Base-by-base conservation (phyloP, 2,113 vertebrate genomes). In the Nothoprocta pentlandii region DNA sequence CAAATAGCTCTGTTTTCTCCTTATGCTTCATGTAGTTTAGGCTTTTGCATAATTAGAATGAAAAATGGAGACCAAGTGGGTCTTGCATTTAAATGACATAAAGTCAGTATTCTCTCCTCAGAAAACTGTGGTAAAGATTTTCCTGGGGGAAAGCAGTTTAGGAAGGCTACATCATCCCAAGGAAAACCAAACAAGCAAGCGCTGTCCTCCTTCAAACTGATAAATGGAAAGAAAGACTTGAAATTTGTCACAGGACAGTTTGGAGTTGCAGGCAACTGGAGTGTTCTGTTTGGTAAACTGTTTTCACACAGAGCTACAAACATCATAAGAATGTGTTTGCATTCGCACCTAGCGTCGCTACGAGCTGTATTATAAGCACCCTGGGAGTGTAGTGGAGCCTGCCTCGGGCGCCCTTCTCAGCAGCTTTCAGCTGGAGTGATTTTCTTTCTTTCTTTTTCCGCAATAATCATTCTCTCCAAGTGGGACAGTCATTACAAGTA, bases 241-340 rank as follows among this genome's bases (percentile, higher is more conserved):
- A 90, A 92, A 89, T 81, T 94, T 66, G 63, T 96, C 67, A 90
- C 59, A 93, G 90, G 93, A 90, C 70, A 69, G 53, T 93, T 95
- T 95, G n/a, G 93, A 92, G 86, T 94, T 90, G 83, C 36, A 95
- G 39, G 76, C 85, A 54, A 87, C 63, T 94, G 85, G 76, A 94
- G 61, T 71, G 41, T 76, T 96, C 44, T 96, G 62, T 95, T 95
- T 95, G 95, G 90, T 96, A 92, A 96, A 94, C 93, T 95, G 94
- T 88, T 94, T 96, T 82, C 93, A 51, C 89, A 90, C 92, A 92
- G 94, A 96, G 80, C 92, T 87, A 67, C 73, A 94, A 93, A 95
- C 80, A 93, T 84, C 95, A 92, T 94, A 93, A 96, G 90, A 97
- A 94, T 92, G 85, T 94, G 94, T 95, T 97, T 97, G 84, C 80